These are phyloP conservation scores for Callimorpha dominula DNA, from an alignment of 2,888 invertebrate species.

Conservation along the genomic window DNA sequence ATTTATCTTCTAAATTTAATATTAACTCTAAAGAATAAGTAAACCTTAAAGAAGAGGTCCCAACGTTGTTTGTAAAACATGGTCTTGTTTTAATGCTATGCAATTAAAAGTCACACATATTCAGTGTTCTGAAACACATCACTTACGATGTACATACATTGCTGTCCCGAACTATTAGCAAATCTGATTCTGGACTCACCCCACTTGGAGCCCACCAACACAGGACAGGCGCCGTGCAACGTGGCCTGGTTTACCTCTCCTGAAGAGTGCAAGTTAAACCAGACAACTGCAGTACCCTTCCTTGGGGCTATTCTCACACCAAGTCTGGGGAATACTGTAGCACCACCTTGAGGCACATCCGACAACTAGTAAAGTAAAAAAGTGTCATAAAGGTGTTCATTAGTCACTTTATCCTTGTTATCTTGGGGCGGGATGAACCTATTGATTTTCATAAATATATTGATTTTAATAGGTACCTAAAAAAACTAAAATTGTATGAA, in stretches of 20 bases:
- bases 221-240: not conserved
- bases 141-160: too few species aligned
- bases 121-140: too few species aligned
- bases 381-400: not conserved
- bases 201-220: not conserved
- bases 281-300: not conserved
- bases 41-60: too few species aligned
- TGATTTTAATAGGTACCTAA: too few species aligned
- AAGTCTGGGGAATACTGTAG: not conserved
- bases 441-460: not conserved
- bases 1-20: too few species aligned
- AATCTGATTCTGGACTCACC: not conserved
- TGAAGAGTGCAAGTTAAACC: not conserved
- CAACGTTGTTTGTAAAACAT: too few species aligned
- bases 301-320: not conserved
- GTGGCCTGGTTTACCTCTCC: conserved; percentile 79
- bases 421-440: not conserved
- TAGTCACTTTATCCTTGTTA: not conserved
- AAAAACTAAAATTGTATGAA: not conserved
- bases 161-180: too few species aligned
- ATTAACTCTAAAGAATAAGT: too few species aligned
- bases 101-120: too few species aligned
- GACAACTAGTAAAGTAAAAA: not conserved
- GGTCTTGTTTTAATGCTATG: too few species aligned
- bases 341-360: not conserved